phyloP scores from a whole-genome alignment of 2,113 vertebrate genomes.

The Donacobius atricapilla region DNA sequence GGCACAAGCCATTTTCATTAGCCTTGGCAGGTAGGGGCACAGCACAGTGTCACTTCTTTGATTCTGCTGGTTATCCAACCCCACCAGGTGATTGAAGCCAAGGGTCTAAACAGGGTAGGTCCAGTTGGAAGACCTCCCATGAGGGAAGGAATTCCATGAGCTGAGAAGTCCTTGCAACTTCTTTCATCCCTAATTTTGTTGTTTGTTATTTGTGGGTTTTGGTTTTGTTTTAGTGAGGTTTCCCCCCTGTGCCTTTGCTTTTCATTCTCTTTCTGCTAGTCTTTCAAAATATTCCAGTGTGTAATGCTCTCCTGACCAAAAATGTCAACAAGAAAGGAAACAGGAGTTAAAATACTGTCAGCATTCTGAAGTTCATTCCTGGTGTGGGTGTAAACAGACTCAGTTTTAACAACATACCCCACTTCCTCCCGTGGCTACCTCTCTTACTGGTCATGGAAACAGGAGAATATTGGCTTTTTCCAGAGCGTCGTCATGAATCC shows the following conservation, averaged over 20 bases:
- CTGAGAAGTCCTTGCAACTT: not conserved
- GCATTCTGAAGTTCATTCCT: not conserved
- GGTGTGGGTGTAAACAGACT: not conserved
- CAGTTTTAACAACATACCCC: not conserved
- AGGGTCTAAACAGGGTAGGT: not conserved
- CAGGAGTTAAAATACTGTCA: not conserved
- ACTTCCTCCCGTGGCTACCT: not conserved
- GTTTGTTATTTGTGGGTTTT: not conserved
- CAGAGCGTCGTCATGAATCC: not conserved
- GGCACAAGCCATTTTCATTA: not conserved
- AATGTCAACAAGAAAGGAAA: not conserved
- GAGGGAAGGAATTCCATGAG: not conserved
- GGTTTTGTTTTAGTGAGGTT: not conserved
- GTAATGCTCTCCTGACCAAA: not conserved
- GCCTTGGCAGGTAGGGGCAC: not conserved
- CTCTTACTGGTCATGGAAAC: not conserved
- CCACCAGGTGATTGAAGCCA: not conserved
- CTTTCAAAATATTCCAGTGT: not conserved
- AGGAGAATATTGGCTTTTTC: not conserved
- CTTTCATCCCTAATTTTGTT: not conserved
- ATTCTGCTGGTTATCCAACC: not conserved
- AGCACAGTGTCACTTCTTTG: not conserved
- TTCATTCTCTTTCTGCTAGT: not conserved
- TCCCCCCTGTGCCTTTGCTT: too few species aligned
- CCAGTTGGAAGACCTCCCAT: not conserved